Percentiles rank a stretch among this genome's conserved stretches.
These are phyloP conservation scores for Smittia aterrima DNA, from an alignment of 2,888 invertebrate species.

Conservation along the genomic window DNA sequence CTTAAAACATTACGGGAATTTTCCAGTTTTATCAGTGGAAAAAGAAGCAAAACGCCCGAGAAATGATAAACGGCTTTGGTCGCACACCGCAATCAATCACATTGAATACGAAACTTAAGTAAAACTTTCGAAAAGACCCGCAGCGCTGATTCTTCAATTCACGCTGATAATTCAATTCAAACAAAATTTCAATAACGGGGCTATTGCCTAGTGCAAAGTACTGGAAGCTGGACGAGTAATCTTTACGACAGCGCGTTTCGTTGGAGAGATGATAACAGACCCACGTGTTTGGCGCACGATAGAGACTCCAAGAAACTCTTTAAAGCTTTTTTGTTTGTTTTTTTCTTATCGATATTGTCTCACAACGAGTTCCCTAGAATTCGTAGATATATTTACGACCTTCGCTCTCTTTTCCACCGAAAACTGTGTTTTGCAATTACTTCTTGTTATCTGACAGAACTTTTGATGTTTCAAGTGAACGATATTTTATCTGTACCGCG, in stretches of 20 bases:
- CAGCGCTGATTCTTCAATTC: not conserved
- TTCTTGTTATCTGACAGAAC: not conserved
- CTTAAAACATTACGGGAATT: not conserved
- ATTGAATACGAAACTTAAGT: not conserved
- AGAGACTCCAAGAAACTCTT: too few species aligned
- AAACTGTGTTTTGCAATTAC: slow-evolving; percentile 7
- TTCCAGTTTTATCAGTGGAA: not conserved
- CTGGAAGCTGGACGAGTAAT: too few species aligned
- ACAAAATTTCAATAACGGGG: not conserved
- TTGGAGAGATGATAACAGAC: too few species aligned
- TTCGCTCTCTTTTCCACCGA: too few species aligned
- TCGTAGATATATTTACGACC: too few species aligned
- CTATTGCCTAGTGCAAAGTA: not conserved
- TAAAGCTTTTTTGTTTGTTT: too few species aligned
- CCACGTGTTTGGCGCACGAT: too few species aligned
- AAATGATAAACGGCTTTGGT: slow-evolving; percentile 20
- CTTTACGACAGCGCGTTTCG: too few species aligned
- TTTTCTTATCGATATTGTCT: too few species aligned
- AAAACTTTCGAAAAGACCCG: slow-evolving; percentile 11
- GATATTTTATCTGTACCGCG: not conserved
- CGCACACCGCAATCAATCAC: slow-evolving; percentile 26
- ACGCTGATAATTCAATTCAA: not conserved
- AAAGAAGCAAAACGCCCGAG: not conserved
- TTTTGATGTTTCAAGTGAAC: not conserved
- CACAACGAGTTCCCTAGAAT: too few species aligned